Evolutionary conservation across 2,797 vertebrate species (phyloP).

Genomic region (Dendrocincla tyrannina): DNA sequence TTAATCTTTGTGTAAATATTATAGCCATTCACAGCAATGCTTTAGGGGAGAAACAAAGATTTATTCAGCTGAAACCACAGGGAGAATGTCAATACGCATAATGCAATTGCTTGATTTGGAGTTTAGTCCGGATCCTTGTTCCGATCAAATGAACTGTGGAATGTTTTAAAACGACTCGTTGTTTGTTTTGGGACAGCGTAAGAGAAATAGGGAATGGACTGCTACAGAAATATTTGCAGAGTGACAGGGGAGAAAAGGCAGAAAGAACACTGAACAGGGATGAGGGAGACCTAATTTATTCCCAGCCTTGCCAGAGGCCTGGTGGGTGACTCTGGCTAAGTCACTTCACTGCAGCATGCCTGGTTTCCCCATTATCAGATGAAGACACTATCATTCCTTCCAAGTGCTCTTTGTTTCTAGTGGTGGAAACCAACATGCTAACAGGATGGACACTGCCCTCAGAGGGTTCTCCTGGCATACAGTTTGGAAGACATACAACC

Average conservation of each 20-base stretch:
- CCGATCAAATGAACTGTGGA: constrained; percentile 55
- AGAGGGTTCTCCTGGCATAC: neutral
- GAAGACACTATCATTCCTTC: neutral
- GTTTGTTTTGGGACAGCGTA: constrained; percentile 45
- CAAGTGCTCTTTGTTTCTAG: neutral
- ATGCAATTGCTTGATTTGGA: constrained; percentile 62
- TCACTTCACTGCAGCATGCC: neutral
- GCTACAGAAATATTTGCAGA: constrained; percentile 41
- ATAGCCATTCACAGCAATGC: constrained; percentile 31
- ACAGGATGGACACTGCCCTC: neutral
- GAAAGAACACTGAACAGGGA: neutral
- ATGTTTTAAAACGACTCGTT: constrained; percentile 36
- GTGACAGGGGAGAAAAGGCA: neutral
- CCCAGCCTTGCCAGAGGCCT: neutral
- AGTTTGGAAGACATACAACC: neutral
- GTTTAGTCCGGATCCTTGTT: constrained; percentile 28
- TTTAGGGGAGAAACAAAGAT: constrained; percentile 52
- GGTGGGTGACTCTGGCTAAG: neutral
- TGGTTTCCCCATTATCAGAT: neutral
- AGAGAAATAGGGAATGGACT: neutral
- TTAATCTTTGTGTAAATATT: constrained; percentile 61
- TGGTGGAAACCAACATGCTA: neutral
- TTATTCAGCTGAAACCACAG: constrained; percentile 66
- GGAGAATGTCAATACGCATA: constrained; percentile 55
- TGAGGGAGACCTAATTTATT: neutral